Conservation (phyloP, 1,140 invertebrate genomes). For the Anastatus disparis region DNA sequence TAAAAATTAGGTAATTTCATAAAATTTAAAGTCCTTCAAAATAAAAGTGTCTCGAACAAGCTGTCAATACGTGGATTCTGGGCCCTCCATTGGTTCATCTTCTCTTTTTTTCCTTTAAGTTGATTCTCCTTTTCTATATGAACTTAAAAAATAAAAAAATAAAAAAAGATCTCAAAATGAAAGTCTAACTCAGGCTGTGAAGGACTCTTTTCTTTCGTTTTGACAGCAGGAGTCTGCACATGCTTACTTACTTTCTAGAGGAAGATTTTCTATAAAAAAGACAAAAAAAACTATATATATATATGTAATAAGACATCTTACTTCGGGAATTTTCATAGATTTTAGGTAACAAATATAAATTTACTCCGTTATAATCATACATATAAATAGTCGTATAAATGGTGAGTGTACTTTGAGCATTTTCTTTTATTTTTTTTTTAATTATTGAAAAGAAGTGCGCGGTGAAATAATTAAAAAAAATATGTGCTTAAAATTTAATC, state of each 20-base stretch:
- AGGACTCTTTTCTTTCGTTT: conserved; percentile 47
- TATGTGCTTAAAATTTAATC: not conserved
- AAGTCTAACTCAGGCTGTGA: conserved; percentile 56
- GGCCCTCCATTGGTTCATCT: conserved; percentile 16
- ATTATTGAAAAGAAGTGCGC: conserved; percentile 36
- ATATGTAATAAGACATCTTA: conserved; percentile 37
- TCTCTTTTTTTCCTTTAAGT: conserved; percentile 5
- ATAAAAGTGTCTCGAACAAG: conserved; percentile 16
- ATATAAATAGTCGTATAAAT: conserved; percentile 49
- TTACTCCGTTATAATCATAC: conserved; percentile 45
- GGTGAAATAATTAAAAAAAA: not conserved
- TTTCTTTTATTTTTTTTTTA: conserved; percentile 43
- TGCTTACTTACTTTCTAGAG: conserved; percentile 53
- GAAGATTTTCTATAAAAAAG: conserved; percentile 39
- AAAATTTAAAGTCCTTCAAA: conserved; percentile 29
- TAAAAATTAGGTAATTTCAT: conserved; percentile 14
- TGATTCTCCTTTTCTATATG: conserved; percentile 5
- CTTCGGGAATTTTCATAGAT: conserved; percentile 49
- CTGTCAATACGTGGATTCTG: conserved; percentile 29
- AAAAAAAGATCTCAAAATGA: conserved; percentile 52
- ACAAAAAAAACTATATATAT: conserved; percentile 30
- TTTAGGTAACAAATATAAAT: conserved; percentile 48
- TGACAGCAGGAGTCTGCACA: conserved; percentile 44
- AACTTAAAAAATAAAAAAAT: not conserved
- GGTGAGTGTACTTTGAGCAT: conserved; percentile 49